Percentiles rank a stretch among this genome's conserved stretches.
These are phyloP conservation scores for Ametastegia equiseti DNA, from an alignment of 2,888 invertebrate species.

Conservation along the genomic window DNA sequence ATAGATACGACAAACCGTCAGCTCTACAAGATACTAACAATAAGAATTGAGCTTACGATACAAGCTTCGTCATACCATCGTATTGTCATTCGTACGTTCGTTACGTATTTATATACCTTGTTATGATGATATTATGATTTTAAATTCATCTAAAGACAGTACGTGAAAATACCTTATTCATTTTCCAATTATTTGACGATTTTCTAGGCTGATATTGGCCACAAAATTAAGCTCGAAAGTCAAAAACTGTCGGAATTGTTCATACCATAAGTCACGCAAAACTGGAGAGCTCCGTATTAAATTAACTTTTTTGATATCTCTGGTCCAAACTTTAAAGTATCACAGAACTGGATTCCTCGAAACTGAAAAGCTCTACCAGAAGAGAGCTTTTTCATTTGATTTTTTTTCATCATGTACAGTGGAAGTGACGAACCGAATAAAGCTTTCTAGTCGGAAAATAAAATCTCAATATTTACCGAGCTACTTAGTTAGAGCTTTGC, in stretches of 20 bases:
- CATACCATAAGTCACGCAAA: too few relatives aligned
- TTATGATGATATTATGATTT: too few relatives aligned
- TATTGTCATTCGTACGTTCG: neutral
- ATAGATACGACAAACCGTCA: neutral
- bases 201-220: neutral
- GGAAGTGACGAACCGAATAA: too few relatives aligned
- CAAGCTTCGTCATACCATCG: neutral
- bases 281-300: neutral
- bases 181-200: neutral
- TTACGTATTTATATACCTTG: neutral
- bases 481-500: too few relatives aligned
- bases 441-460: too few relatives aligned
- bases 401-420: too few relatives aligned
- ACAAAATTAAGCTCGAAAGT: too few relatives aligned
- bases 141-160: too few relatives aligned
- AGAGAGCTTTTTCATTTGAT: too few relatives aligned
- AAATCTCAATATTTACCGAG: too few relatives aligned
- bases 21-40: neutral
- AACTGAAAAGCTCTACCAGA: neutral
- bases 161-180: neutral
- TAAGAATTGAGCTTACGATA: neutral
- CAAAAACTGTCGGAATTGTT: too few relatives aligned
- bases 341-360: neutral
- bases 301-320: neutral
- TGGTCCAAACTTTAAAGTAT: neutral